These are phyloP conservation scores for Arenaria interpres DNA, from an alignment of 2,113 vertebrate genomes.

Conservation along the genomic window DNA sequence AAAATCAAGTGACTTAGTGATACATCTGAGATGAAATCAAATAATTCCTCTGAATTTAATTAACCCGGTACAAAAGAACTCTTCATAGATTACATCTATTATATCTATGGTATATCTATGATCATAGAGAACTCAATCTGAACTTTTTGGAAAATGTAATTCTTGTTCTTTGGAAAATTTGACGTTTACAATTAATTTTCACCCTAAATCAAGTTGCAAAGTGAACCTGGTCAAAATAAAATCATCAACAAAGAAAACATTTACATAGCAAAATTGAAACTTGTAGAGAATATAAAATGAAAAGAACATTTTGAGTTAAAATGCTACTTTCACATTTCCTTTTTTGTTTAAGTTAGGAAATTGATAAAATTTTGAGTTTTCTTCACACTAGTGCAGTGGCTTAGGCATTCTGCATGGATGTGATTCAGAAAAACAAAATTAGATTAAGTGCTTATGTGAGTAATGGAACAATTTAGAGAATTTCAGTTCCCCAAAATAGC, in stretches of 20 bases:
- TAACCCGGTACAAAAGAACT: background rate
- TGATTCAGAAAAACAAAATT: background rate
- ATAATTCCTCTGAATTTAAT: background rate
- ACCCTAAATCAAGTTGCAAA: background rate
- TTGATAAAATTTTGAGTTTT: background rate
- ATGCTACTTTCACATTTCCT: background rate
- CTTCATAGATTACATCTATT: background rate
- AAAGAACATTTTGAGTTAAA: background rate
- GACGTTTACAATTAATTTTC: background rate
- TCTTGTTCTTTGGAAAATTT: background rate
- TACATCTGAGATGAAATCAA: background rate
- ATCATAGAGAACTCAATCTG: background rate
- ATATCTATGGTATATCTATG: background rate
- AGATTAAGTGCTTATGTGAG: background rate
- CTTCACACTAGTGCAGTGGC: background rate
- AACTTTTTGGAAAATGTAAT: background rate
- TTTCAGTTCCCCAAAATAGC: background rate
- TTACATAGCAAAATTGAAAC: background rate
- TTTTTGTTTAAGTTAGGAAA: background rate
- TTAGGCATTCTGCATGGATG: background rate
- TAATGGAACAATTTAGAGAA: background rate
- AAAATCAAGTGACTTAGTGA: background rate
- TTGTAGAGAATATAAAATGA: background rate
- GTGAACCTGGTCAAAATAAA: background rate
- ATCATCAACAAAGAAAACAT: background rate